Conservation (phyloP, 2,888 invertebrate genomes). For the Heliconius hortense region DNA sequence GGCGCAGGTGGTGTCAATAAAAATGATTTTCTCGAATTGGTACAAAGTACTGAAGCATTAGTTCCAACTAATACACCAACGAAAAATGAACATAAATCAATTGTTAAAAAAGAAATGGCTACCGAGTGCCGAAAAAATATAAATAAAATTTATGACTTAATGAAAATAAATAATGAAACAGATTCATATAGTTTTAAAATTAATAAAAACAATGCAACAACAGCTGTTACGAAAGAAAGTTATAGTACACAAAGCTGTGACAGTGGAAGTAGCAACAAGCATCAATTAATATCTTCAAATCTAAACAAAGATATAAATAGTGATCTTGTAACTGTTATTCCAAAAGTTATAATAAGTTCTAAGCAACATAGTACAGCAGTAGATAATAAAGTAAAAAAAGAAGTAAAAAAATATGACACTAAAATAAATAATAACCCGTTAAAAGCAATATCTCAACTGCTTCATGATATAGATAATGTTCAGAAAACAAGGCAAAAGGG, state of each 20-base stretch:
- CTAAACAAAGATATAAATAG: slow-evolving; percentile 26
- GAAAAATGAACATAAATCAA: slow-evolving; percentile 26
- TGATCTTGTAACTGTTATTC: slow-evolving; percentile 48
- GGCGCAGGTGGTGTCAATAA: slow-evolving; percentile 15
- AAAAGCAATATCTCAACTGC: slow-evolving; percentile 69
- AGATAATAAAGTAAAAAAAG: slow-evolving; percentile 53
- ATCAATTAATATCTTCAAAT: slow-evolving; percentile 56
- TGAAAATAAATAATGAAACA: slow-evolving; percentile 55
- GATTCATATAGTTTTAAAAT: not conserved
- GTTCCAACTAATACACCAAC: slow-evolving; percentile 49
- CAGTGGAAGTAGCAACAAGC: slow-evolving; percentile 66
- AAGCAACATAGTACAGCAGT: slow-evolving; percentile 53
- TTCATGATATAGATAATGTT: slow-evolving; percentile 67
- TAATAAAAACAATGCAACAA: slow-evolving; percentile 7
- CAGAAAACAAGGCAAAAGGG: slow-evolving; percentile 59
- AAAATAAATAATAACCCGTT: slow-evolving; percentile 62
- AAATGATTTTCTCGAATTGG: slow-evolving; percentile 14
- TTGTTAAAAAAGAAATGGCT: slow-evolving; percentile 47
- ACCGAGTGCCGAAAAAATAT: slow-evolving; percentile 69
- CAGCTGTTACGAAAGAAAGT: slow-evolving; percentile 43
- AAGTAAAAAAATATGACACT: slow-evolving; percentile 48
- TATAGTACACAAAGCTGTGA: slow-evolving; percentile 57
- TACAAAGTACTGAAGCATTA: slow-evolving; percentile 33
- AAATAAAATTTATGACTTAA: slow-evolving; percentile 68
- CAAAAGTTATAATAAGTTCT: slow-evolving; percentile 66